Evolutionary conservation across 2,113 vertebrate genomes (phyloP).

Genomic region (Stigmatopora argus): DNA sequence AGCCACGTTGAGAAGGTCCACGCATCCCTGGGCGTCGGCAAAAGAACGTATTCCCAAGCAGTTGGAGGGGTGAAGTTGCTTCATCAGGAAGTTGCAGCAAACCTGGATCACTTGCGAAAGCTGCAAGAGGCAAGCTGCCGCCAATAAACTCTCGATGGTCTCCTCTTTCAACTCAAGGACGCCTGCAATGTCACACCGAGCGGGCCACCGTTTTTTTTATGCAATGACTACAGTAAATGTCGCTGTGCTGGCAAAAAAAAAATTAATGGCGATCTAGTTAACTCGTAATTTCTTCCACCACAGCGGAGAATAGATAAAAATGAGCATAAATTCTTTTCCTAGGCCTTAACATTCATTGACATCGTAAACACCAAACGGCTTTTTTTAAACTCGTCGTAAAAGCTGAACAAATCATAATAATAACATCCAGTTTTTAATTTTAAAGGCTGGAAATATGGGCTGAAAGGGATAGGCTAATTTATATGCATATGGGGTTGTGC

Average conservation of each 20-base stretch:
- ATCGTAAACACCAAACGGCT: neutral
- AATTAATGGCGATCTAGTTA: neutral
- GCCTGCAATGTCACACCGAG: conserved; percentile 68
- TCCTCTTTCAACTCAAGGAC: conserved; percentile 92
- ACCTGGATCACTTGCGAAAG: conserved; percentile 93
- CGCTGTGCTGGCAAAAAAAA: neutral
- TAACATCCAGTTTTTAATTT: conserved; percentile 1
- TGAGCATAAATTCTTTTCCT: neutral
- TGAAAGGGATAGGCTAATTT: neutral
- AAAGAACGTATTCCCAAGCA: conserved; percentile 95
- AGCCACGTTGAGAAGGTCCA: conserved; percentile 87
- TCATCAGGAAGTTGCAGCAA: conserved; percentile 95
- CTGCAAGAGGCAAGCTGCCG: conserved; percentile 92
- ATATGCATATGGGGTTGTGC: neutral
- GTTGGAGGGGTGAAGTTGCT: conserved; percentile 95
- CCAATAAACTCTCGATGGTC: conserved; percentile 90
- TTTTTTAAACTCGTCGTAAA: conserved; percentile 1
- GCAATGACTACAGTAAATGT: conserved; percentile 1
- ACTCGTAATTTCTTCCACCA: conserved; percentile 2
- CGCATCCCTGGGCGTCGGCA: conserved; percentile 90
- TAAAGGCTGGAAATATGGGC: neutral
- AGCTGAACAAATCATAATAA: neutral
- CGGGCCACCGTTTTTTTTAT: conserved; percentile 11
- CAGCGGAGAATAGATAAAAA: conserved; percentile 4
- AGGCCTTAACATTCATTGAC: neutral